Evolutionary conservation across 2,888 invertebrate species (phyloP).

Genomic region (Pseudococcus longispinus): DNA sequence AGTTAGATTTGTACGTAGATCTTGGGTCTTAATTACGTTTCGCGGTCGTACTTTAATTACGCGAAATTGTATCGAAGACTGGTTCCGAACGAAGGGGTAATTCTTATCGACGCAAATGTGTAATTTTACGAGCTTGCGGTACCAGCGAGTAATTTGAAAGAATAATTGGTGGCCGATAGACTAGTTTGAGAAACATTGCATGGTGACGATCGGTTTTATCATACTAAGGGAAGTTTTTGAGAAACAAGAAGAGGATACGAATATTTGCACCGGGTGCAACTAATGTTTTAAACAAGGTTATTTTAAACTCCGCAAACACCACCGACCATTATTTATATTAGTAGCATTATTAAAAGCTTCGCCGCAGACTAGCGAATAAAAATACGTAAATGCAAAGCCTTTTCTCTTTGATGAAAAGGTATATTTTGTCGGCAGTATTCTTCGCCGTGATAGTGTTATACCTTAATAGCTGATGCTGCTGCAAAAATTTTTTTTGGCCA

Average conservation of each 20-base stretch:
- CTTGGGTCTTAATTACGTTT: background rate
- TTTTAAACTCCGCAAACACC: conserved; percentile 54
- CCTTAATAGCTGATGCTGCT: background rate
- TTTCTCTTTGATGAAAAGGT: conserved; percentile 36
- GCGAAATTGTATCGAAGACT: background rate
- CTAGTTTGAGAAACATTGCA: conserved; percentile 13
- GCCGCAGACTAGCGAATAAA: conserved; percentile 47
- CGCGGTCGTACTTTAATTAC: background rate
- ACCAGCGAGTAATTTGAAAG: background rate
- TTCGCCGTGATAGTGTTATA: background rate
- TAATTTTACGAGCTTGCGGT: background rate
- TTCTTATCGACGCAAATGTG: background rate
- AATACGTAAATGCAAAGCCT: conserved; percentile 33
- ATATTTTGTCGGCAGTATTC: background rate
- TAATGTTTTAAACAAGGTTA: conserved; percentile 56
- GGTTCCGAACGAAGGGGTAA: background rate
- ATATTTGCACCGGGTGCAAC: conserved; percentile 50
- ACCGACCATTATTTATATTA: conserved; percentile 56
- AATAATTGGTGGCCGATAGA: background rate
- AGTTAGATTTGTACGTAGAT: background rate
- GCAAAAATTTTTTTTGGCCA: background rate
- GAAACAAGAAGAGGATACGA: conserved; percentile 6
- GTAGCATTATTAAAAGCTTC: conserved; percentile 52
- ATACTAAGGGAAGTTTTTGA: conserved; percentile 18
- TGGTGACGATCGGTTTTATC: conserved; percentile 45